Base-by-base conservation (phyloP, 2,797 vertebrate species). In the Leptodactylus fallax region DNA sequence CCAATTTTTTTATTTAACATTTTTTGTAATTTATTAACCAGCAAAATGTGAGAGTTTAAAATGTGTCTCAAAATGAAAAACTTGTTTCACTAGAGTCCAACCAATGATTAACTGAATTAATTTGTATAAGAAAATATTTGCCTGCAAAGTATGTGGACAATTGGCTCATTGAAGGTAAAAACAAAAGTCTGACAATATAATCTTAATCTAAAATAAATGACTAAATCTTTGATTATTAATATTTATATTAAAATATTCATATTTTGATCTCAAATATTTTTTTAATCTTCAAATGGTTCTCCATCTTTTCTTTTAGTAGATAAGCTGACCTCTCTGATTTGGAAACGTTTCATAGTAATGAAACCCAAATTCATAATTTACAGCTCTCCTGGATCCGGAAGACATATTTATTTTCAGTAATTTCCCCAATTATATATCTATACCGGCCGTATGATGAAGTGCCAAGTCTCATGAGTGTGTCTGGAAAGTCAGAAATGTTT, bases 401-500 rank as follows among this genome's bases (percentile, higher is more conserved):
- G 86, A 88, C 92, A 87, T 36, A 90, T 90, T 91, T 92, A 86
- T 93, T 93, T 92, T 93, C 91, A 93, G 90, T 91, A 89, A 90
- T 92, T 92, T 93, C 91, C 90, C 91, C 85, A 90, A 90, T 94
- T 92, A 92, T 91, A 93, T 94, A 94, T 95, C 95, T 93, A 94
- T 93, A 93, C 89, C 91, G 92, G 92, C 92, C 92, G 93, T 93
- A 92, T 92, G 91, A 87, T 90, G 93, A 92, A 93, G 94, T 93
- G 91, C 90, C 90, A 90, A 87, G 92, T 94, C 94, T 92, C 85
- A 1, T 88, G 91, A 93, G 93, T 91, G 89, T 90, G 91, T 93
- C 94, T 95, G 92, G 93, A 93, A 94, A 95, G 93, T 94, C 91
- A 93, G 92, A 94, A 92, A 93, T 93, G 92, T 94, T 95, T 95